Evolutionary conservation across 1,140 invertebrate genomes (phyloP), one percentile per base, ranked within the genome.

Genomic region (Leguminivora glycinivorella): DNA sequence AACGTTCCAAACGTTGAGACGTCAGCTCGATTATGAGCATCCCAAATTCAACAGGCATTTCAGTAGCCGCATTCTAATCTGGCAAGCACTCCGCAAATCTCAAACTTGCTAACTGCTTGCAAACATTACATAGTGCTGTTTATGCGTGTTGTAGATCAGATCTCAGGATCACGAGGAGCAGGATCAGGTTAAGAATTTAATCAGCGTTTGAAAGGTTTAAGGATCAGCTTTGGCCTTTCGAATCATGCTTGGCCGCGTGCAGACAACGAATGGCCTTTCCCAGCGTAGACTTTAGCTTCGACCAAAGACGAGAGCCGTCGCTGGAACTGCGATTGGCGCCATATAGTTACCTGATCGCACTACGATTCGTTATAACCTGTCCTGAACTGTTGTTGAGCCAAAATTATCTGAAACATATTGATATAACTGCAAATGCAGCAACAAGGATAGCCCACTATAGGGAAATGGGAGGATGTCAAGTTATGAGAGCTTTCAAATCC

Each of bases 311-410:
- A 88, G 83, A 87, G 86, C 81, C 60, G 69, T 81, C 78, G 84
- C 80, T 84, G 80, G 75, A 72, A 79, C 81, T 83, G 83, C 83
- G 84, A 82, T 85, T 78, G 80, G 79, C 83, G 81, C 80, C 72
- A 83, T 83, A 79, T 85, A 83, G 81, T 83, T 80, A 85, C 81
- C 66, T 81, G 76, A 86, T 87, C 77, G 84, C 81, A 83, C 58
- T 63, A 63, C 9, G 58, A 63, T 83, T 74, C 78, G 81, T 76
- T 76, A 83, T 82, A 84, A 81, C 79, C 70, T 79, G 78, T 83
- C 82, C 76, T 82, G 75, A 81, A 83, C 71, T 77, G 74, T 69
- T 22, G 19, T 52, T 4, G 47, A 10, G 19, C 47, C 19, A 52
- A 52, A 52, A 52, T 52, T 10, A 52, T 52, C 74, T 60, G 34